Base-by-base conservation (phyloP, 2,797 vertebrate species). In the Somateria mollissima region DNA sequence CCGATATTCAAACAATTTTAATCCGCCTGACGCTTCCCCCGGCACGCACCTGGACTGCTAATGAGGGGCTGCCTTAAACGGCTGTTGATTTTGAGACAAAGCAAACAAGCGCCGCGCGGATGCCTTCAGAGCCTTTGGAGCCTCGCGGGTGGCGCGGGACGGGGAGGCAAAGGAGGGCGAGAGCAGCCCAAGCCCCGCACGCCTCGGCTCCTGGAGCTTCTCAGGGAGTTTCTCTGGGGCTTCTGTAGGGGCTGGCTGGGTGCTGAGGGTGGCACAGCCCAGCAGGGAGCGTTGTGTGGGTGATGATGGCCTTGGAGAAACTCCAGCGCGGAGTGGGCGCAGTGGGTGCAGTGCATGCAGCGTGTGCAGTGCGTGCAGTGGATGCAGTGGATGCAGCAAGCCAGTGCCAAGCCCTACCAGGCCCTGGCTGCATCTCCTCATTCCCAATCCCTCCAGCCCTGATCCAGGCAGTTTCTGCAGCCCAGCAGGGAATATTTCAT, bases 1-100 rank as follows among this genome's bases (percentile, higher is more conserved):
- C 82, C 87, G 91, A 93, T 95, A 97, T 97, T 97, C 89, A 96
- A 95, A 97, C 95, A 85, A 95, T 80, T 94, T 90, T 96, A 97
- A 96, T 95, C 95, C 24, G 4, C 73, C 56, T 27, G 25, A 93
- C 36, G 70, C 90, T 81, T 96, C 92, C 91, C 92, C 89, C 75
- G 53, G 87, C 90, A 91, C 24, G 67, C 84, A 91, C 95, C 90
- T 93, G 88, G 96, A 96, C 93, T 95, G 77, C 90, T 95, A 96
- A 98, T 95, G 95, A 97, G 95, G 73, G 91, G 92, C 88, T 62
- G 81, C 90, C 92, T 90, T 61, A 25, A 62, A 72, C 37, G 45
- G 32, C 84, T 60, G 72, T 60, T 86, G 94, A 54, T 73, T 94
- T 96, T 78, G 95, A 81, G 95, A 87, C 71, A 95, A 97, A 97